Evolutionary conservation across 2,797 vertebrate genomes (phyloP), one percentile per base, ranked within the genome.

Genomic region (Microcaecilia unicolor): DNA sequence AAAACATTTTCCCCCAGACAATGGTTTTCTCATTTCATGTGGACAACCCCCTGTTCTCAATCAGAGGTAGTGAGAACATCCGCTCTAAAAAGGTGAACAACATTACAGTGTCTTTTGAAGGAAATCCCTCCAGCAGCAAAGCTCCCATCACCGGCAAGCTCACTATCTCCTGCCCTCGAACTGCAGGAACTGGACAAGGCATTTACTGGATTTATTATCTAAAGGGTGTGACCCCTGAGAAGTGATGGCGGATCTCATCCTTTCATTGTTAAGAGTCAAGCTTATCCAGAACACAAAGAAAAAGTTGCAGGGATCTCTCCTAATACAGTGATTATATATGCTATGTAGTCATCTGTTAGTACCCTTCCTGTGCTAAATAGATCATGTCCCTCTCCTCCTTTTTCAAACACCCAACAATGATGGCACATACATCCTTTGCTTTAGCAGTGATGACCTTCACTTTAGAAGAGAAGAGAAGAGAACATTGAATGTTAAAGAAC

Each of bases 191-290:
- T 3, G 67, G 53, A n/a, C 51, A 54, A 1, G 44, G 52, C 7
- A 57, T 73, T 37, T 70, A 50, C 21, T 92, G 90, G 88, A 61
- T 87, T 15, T 93, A 71, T 55, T 93, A 91, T 45, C 74, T 93
- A 25, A 87, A 71, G 39, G 89, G 91, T 1, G 19, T 69, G 37
- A 51, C 47, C 7, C 55, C 58, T 1, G 78, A 79, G 13, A 24
- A 41, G 16, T 37, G 54, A 33, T 8, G 29, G 5, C 25, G 7
- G 14, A 20, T 20, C 5, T 20, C 20, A 20, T n/a, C n/a, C n/a
- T n/a, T n/a, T n/a, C n/a, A n/a, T n/a, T n/a, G n/a, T n/a, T n/a
- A n/a, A n/a, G n/a, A n/a, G n/a, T n/a, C n/a, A n/a, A n/a, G n/a
- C n/a, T n/a, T n/a, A n/a, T n/a, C n/a, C n/a, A n/a, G n/a, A n/a